Conservation (phyloP, 2,113 vertebrate genomes). For the Regulus satrapa region DNA sequence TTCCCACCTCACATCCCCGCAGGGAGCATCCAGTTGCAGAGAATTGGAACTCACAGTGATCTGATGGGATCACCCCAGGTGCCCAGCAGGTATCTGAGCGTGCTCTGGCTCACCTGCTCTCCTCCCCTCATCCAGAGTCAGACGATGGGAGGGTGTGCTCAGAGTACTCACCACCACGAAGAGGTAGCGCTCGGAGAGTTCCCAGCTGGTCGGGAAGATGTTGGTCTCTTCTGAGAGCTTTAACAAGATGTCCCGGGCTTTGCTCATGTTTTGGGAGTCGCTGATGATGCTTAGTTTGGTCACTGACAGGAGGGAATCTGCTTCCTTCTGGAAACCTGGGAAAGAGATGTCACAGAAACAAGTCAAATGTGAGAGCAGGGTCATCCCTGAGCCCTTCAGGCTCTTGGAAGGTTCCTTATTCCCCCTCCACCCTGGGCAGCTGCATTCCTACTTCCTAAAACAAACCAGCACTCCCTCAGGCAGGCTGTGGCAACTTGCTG, state of each 20-base stretch:
- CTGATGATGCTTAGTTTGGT: conserved; percentile 80
- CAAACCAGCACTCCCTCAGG: not conserved
- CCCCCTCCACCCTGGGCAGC: not conserved
- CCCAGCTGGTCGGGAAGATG: conserved; percentile 80
- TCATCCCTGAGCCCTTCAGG: not conserved
- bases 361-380: not conserved
- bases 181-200: conserved; percentile 82
- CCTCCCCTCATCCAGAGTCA: fast-evolving
- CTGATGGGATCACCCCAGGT: not conserved
- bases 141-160: too few relatives aligned
- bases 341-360: not conserved
- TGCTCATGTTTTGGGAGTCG: conserved; percentile 77
- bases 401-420: not conserved
- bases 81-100: not conserved
- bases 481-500: not conserved
- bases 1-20: too few relatives aligned
- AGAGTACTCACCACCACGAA: conserved; percentile 80
- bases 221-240: conserved; percentile 83
- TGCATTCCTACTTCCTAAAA: not conserved
- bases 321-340: conserved; percentile 89
- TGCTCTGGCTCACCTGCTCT: not conserved
- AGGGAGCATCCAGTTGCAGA: too few relatives aligned
- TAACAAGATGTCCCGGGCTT: conserved; percentile 77
- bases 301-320: conserved; percentile 82
- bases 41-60: too few relatives aligned